These are phyloP conservation scores for Cataglyphis livida DNA, from an alignment of 2,888 invertebrate genomes.

Conservation along the genomic window DNA sequence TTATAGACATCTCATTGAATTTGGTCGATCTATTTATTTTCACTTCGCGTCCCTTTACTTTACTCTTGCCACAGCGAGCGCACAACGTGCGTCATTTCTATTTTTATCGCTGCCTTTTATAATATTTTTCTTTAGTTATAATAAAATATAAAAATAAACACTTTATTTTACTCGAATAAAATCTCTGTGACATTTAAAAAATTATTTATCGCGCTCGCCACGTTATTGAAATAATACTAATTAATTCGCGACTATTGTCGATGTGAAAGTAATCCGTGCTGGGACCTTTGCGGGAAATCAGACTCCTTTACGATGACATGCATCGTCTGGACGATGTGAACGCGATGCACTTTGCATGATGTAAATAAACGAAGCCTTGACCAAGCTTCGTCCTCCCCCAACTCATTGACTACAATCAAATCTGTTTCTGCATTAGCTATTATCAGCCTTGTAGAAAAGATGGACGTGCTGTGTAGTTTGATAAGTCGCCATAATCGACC, in stretches of 20 bases:
- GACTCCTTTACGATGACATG: constrained; percentile 35
- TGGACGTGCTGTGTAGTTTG: background rate
- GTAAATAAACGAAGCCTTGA: constrained; percentile 76
- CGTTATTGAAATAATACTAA: constrained; percentile 6
- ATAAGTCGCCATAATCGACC: constrained; percentile 54
- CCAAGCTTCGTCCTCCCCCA: constrained; percentile 63
- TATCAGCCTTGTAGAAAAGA: constrained; percentile 19
- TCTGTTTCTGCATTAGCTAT: constrained; percentile 52
- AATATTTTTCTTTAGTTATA: background rate
- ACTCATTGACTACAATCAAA: constrained; percentile 53
- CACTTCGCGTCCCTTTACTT: constrained; percentile 16
- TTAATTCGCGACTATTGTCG: constrained; percentile 39
- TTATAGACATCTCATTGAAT: constrained; percentile 1
- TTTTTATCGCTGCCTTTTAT: constrained; percentile 6
- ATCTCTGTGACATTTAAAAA: constrained; percentile 20
- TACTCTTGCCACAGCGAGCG: constrained; percentile 3
- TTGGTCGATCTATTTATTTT: constrained; percentile 9
- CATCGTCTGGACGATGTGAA: constrained; percentile 68
- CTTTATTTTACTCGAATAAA: background rate
- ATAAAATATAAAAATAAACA: background rate
- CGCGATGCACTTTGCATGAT: constrained; percentile 74
- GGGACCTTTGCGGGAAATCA: constrained; percentile 11
- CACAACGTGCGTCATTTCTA: constrained; percentile 35
- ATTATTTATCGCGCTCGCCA: background rate
- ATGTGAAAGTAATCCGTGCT: constrained; percentile 72